Evolutionary conservation across 1,140 invertebrate species (phyloP), one percentile per base, ranked within the genome.

Genomic region (Cydia pomonella): DNA sequence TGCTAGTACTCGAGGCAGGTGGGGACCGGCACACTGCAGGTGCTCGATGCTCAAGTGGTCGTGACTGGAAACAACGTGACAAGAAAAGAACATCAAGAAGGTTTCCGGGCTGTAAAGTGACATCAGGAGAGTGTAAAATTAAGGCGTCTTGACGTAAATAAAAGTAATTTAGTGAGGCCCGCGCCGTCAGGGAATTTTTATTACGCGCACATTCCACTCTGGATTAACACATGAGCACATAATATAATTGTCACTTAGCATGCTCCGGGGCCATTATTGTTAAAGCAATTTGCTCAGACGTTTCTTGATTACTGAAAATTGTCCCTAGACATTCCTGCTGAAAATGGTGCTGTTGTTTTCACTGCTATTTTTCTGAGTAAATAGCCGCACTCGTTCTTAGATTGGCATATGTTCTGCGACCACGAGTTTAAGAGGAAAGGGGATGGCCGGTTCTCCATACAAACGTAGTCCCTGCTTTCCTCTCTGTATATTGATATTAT

Each of bases 111-210:
- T 18, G 71, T 47, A 50, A 25, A 72, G 27, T 1, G 44, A 72
- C 41, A 72, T 72, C 71, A 38, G 62, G 66, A 64, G 69, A 25
- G 38, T 27, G 44, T 53, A 64, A 53, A 77, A 78, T 78, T 78
- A 80, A 80, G 73, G 75, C 59, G 72, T 75, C 73, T 75, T 76
- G 73, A 66, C 74, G 73, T 76, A 76, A 80, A 81, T 81, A 79
- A 81, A 79, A 81, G 79, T 79, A 79, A 81, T 77, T 81, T 81
- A 81, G 73, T 77, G 74, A 38, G 59, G 73, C 62, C 74, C 73
- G 72, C 75, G 77, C 73, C 74, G 69, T 75, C 76, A 71, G 72
- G 78, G 77, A 79, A 79, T 81, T 79, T 81, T 78, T 82, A 82
- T 77, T 77, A 21, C 76, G 75, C 72, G 69, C 74, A 76, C 76